These are phyloP conservation scores for Dasypus novemcinctus DNA, from an alignment of 2,113 vertebrate species.

Conservation along the genomic window DNA sequence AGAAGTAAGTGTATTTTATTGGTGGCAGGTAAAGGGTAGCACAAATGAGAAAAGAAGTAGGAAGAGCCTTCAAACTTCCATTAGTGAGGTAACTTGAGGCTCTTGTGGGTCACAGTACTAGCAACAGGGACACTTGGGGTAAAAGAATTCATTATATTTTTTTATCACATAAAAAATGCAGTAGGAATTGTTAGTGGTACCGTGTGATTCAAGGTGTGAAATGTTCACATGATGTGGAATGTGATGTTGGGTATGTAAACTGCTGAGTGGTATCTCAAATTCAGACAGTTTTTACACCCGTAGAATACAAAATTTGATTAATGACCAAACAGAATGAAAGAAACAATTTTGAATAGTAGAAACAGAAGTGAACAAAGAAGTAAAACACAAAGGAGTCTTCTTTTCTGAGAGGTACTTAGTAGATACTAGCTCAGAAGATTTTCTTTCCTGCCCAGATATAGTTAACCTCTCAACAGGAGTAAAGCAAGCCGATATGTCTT, in stretches of 20 bases:
- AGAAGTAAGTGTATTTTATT: conserved; percentile 40
- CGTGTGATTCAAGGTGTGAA: neutral
- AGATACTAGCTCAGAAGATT: neutral
- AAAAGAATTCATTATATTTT: neutral
- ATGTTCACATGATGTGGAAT: neutral
- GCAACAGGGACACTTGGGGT: neutral
- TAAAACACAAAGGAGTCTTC: neutral
- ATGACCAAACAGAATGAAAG: neutral
- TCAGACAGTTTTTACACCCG: neutral
- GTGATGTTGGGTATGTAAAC: neutral
- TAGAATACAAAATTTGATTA: neutral
- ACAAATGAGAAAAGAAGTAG: neutral
- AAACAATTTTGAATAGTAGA: neutral
- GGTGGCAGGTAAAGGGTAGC: conserved; percentile 6
- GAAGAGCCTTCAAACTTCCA: neutral
- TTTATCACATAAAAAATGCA: neutral
- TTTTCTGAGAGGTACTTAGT: neutral
- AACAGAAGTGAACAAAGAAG: neutral
- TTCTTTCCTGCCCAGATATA: neutral
- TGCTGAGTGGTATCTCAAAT: neutral
- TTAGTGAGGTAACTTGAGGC: conserved; percentile 18
- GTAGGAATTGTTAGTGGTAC: neutral
- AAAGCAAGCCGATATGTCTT: neutral
- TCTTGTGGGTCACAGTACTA: neutral
- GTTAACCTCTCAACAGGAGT: neutral